Evolutionary conservation across 2,888 invertebrate species (phyloP).

Genomic region (Dynastes tityus): DNA sequence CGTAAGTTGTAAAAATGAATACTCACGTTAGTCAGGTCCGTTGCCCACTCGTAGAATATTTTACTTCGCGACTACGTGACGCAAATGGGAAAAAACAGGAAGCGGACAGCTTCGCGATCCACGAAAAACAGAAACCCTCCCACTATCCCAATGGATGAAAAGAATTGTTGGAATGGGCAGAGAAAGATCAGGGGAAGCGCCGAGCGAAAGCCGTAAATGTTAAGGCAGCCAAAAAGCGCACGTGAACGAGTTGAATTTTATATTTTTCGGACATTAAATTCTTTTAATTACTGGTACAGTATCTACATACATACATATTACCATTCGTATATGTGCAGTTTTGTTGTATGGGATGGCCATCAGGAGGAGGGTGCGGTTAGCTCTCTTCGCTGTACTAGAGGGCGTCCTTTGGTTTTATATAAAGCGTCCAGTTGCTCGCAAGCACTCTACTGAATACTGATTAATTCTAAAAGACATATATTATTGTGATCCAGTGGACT

Average conservation of each 20-base stretch:
- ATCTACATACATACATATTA: constrained; percentile 67
- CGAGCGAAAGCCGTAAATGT: not conserved
- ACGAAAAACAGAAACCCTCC: not conserved
- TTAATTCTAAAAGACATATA: constrained; percentile 32
- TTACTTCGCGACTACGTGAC: constrained; percentile 37
- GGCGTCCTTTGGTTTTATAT: constrained; percentile 16
- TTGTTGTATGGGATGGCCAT: not conserved
- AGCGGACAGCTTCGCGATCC: constrained; percentile 26
- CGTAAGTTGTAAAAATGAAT: constrained; percentile 39
- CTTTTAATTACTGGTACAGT: constrained; percentile 69
- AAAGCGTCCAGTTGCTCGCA: constrained; percentile 6
- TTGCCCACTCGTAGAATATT: constrained; percentile 28
- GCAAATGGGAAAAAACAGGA: constrained; percentile 32
- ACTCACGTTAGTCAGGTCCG: constrained; percentile 32
- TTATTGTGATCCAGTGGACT: constrained; percentile 22
- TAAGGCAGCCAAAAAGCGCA: constrained; percentile 25
- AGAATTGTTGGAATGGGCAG: not conserved
- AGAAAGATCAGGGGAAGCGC: not conserved
- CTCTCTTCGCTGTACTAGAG: constrained; percentile 21
- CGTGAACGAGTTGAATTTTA: constrained; percentile 66
- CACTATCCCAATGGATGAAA: not conserved
- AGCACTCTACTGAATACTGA: constrained; percentile 37
- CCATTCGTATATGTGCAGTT: not conserved
- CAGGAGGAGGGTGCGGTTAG: not conserved
- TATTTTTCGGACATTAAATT: constrained; percentile 70